Conservation (phyloP, 2,888 invertebrate species). For the Hemistola chrysoprasaria region DNA sequence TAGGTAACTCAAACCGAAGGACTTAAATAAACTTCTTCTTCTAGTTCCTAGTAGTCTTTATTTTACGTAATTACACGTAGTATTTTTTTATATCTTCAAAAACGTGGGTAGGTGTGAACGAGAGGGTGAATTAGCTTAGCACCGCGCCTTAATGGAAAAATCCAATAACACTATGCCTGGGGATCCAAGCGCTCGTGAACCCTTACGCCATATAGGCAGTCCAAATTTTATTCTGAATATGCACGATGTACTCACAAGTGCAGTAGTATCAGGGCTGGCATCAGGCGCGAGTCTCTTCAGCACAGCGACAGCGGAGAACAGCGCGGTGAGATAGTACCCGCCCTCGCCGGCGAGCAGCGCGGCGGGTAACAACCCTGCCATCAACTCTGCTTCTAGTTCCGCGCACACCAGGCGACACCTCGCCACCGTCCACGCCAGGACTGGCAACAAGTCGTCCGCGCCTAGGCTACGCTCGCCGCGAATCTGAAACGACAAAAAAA, state of each 20-base stretch:
- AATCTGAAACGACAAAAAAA: constrained; percentile 83
- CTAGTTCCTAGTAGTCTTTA: no score
- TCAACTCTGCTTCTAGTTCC: constrained; percentile 97
- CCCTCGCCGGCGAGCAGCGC: constrained; percentile 95
- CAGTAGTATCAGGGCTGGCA: constrained; percentile 55
- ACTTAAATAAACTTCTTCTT: no score
- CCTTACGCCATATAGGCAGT: no score
- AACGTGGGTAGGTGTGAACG: no score
- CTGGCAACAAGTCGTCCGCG: constrained; percentile 94
- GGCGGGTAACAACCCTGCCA: constrained; percentile 96
- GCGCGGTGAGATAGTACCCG: constrained; percentile 96
- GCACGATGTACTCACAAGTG: constrained; percentile 55
- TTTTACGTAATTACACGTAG: no score
- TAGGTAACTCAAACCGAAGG: no score
- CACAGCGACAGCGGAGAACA: constrained; percentile 96
- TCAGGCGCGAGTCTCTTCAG: constrained; percentile 86
- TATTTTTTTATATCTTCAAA: no score
- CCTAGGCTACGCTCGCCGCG: constrained; percentile 87
- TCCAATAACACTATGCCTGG: no score
- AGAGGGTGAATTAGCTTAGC: no score
- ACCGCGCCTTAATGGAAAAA: no score
- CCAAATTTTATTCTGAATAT: background rate
- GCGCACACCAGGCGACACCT: constrained; percentile 95
- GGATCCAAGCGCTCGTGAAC: no score
- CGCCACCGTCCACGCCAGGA: constrained; percentile 95